Conservation (phyloP, 2,797 vertebrate genomes). For the Dicrostonyx torquatus region DNA sequence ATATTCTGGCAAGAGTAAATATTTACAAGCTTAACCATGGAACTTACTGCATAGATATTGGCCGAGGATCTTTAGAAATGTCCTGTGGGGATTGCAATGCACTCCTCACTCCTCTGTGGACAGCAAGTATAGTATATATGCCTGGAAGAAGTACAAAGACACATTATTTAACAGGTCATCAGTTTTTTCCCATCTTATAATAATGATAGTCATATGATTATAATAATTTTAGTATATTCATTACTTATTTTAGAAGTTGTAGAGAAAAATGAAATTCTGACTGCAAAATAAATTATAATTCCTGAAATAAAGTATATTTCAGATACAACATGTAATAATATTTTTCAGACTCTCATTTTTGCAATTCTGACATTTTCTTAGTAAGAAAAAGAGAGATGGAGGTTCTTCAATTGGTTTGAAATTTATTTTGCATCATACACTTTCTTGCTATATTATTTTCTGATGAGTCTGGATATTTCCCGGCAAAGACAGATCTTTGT, state of each 20-base stretch:
- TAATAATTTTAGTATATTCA: neutral
- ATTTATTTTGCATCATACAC: constrained; percentile 28
- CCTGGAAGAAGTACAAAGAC: neutral
- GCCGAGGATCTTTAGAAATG: neutral
- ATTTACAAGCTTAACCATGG: neutral
- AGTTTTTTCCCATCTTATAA: neutral
- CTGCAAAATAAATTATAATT: constrained; percentile 12
- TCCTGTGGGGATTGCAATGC: neutral
- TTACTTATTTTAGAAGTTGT: neutral
- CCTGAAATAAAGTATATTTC: neutral
- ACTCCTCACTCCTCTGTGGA: neutral
- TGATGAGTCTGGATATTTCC: constrained; percentile 42
- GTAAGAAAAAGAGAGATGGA: neutral
- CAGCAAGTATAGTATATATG: neutral
- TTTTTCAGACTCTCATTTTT: neutral
- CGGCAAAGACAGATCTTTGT: constrained; percentile 43
- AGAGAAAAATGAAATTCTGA: neutral
- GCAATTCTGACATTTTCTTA: constrained; percentile 57
- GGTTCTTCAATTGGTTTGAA: constrained; percentile 10
- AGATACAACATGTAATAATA: constrained; percentile 32
- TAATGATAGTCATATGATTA: neutral
- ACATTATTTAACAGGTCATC: constrained; percentile 10
- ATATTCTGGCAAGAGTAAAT: neutral
- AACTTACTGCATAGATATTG: neutral
- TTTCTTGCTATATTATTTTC: neutral